A percentile compares a stretch with the other conserved stretches of the same genome.
phyloP scores from a whole-genome alignment of 2,113 vertebrate species.

The Poecile atricapillus region DNA sequence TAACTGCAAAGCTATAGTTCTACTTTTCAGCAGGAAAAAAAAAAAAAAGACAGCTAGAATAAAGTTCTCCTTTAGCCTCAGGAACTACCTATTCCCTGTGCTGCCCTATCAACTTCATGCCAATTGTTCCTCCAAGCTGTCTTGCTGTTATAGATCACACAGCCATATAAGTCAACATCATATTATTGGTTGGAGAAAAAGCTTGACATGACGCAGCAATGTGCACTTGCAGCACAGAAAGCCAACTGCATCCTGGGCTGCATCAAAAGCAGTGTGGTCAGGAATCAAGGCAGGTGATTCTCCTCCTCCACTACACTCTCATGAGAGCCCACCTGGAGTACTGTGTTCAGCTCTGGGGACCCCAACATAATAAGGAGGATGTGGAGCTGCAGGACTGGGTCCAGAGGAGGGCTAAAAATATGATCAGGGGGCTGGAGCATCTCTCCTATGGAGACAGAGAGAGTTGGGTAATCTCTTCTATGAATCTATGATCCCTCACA shows the following conservation, averaged over 20 bases:
- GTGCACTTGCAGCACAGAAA: background rate
- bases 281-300: background rate
- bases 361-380: background rate
- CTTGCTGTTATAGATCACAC: background rate
- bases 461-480: background rate
- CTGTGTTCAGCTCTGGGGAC: background rate
- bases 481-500: background rate
- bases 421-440: background rate
- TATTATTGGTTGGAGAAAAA: background rate
- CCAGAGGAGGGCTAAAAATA: background rate
- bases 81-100: background rate
- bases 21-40: background rate
- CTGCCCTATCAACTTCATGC: background rate
- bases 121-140: background rate
- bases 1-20: background rate
- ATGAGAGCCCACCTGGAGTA: background rate
- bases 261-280: background rate
- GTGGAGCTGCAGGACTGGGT: background rate
- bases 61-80: background rate
- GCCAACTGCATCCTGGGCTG: background rate
- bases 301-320: background rate
- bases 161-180: background rate
- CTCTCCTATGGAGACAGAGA: background rate
- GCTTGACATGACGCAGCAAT: background rate
- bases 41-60: background rate